Conservation (phyloP, 2,113 vertebrate genomes). For the Euleptes europaea region DNA sequence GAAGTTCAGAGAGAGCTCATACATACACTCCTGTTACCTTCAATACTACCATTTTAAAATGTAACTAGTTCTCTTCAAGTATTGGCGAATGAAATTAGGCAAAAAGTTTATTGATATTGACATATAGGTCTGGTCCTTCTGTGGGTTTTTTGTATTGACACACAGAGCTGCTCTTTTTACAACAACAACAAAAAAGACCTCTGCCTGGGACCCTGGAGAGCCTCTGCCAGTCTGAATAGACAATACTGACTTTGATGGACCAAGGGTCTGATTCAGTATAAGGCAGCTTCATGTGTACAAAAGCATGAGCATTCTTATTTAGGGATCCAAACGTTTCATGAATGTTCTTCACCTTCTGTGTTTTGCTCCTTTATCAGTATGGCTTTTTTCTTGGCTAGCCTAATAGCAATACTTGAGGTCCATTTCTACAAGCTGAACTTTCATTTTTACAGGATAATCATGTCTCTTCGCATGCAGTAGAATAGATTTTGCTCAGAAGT, state of each 20-base stretch:
- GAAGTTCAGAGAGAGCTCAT: not conserved
- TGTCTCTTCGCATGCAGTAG: not conserved
- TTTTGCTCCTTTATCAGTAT: conserved; percentile 30
- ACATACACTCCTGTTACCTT: not conserved
- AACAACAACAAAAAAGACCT: no score
- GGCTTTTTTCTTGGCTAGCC: conserved; percentile 26
- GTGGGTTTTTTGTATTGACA: not conserved
- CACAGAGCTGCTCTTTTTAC: not conserved
- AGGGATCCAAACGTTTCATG: not conserved
- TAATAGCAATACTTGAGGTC: conserved; percentile 5
- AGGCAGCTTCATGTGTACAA: no score
- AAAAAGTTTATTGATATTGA: not conserved
- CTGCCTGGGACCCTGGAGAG: no score
- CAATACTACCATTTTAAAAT: not conserved
- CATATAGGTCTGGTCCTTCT: not conserved
- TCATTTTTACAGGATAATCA: not conserved
- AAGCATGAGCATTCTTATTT: conserved; percentile 8
- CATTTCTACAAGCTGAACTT: not conserved
- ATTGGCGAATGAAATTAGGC: no score
- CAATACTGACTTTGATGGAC: no score
- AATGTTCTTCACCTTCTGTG: conserved; percentile 21
- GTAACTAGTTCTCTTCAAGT: no score
- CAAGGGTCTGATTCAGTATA: no score
- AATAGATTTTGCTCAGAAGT: not conserved
- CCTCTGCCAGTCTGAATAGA: no score